phyloP scores from a whole-genome alignment of 2,797 vertebrate species.

The Valencia hispanica region DNA sequence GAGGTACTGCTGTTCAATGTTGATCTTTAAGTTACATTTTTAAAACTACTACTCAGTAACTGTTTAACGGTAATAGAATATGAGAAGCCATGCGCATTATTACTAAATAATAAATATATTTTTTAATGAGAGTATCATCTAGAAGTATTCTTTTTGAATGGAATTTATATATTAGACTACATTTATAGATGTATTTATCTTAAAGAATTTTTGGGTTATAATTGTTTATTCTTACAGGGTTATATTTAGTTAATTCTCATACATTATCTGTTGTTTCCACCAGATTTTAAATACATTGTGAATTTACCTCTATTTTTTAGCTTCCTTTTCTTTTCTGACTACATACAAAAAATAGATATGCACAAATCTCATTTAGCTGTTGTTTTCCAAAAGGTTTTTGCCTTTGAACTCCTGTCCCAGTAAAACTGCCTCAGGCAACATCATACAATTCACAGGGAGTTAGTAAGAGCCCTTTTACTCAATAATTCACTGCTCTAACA shows the following conservation, averaged over 20 bases:
- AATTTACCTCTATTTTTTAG: not conserved
- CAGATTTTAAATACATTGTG: not conserved
- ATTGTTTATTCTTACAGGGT: not conserved
- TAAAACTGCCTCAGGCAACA: constrained; percentile 23
- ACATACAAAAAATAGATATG: not conserved
- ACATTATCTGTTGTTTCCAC: not conserved
- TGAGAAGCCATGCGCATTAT: no score
- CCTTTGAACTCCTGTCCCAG: not conserved
- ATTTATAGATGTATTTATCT: not conserved
- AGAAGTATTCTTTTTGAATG: not conserved
- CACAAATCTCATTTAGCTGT: no score
- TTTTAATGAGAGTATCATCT: not conserved
- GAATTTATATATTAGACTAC: not conserved
- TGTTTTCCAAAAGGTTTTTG: not conserved
- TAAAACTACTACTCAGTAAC: not conserved
- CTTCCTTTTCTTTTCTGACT: not conserved
- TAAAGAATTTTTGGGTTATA: not conserved
- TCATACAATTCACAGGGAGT: constrained; percentile 7
- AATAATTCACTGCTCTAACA: constrained; percentile 1
- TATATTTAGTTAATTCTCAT: not conserved
- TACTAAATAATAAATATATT: not conserved
- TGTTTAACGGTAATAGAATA: not conserved
- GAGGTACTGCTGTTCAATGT: no score
- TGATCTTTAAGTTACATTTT: not conserved
- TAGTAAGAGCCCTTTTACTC: constrained; percentile 7